Conservation (phyloP, 2,888 invertebrate species). For the Alentia gelatinosa region DNA sequence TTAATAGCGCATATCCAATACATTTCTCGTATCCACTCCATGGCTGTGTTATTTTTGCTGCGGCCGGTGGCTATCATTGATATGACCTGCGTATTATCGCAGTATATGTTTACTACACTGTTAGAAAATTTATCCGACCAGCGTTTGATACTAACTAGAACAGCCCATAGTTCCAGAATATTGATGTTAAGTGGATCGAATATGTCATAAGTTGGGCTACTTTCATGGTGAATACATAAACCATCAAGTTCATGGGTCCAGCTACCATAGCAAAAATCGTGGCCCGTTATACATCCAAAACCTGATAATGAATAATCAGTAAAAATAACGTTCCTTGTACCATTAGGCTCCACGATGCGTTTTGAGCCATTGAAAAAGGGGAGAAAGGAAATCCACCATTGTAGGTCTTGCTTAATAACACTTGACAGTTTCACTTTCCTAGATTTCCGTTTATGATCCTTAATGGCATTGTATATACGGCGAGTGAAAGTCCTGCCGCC, state of each 20-base stretch:
- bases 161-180: not conserved
- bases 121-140: not conserved
- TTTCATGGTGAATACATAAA: not conserved
- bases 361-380: not conserved
- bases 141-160: not conserved
- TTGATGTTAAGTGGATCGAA: not conserved
- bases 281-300: not conserved
- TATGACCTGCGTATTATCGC: not conserved
- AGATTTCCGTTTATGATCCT: not conserved
- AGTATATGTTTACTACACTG: not conserved
- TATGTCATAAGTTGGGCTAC: not conserved
- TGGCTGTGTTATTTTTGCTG: not conserved
- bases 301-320: not conserved
- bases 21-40: not conserved
- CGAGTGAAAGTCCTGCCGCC: not conserved
- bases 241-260: not conserved
- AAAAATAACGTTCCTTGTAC: not conserved
- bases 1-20: not conserved
- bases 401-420: not conserved
- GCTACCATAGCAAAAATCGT: not conserved
- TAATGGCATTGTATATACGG: not conserved
- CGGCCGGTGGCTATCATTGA: not conserved
- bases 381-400: not conserved
- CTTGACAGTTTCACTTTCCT: not conserved
- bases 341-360: not conserved